Evolutionary conservation across 2,113 vertebrate genomes (phyloP), one percentile per base, ranked within the genome.

Genomic region (Tyto alba): DNA sequence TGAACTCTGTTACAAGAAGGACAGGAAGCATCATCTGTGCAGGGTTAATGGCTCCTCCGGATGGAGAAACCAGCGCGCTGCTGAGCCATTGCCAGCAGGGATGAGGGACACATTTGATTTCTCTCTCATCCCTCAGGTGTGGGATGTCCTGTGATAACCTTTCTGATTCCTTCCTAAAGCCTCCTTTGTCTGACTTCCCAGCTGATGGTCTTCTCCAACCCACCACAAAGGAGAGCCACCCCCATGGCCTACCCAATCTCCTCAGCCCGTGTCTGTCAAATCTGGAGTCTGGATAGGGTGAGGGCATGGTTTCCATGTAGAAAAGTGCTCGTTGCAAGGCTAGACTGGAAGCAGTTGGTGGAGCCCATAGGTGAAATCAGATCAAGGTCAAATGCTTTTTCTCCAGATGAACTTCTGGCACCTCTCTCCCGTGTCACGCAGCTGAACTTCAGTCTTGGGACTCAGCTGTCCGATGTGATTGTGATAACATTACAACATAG

Each of bases 61-160:
- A 17, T 40, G 17, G 57, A 95, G 89, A 47, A 47, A 30, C 15
- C 41, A 3, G 0, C 3, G 0, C 0, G 1, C 19, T 0, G 2
- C 84, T 0, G 0, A 72, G 32, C 52, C 23, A 3, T 21, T 66
- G 52, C 68, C 66, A 74, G 79, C 72, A 41, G 40, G 20, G 34
- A 83, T 41, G 22, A 80, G 29, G n/a, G 16, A 6, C 9, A 34
- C 0, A 0, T 20, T 16, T 56, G 43, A 17, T 59, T 48, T 69
- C 38, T 34, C 11, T 59, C 26, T 57, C 40, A 1, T 40, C 23
- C n/a, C 87, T 9, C 3, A 6, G 1, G 2, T 21, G 74, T 36
- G 60, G 55, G 50, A 63, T 67, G 47, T 32, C 38, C 68, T 0
- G 0, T 3, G 27, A n/a, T 67, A 78, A 26, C 55, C 29, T 32